Evolutionary conservation across 2,797 vertebrate genomes (phyloP), one percentile per base, ranked within the genome.

Genomic region (Varecia variegata): DNA sequence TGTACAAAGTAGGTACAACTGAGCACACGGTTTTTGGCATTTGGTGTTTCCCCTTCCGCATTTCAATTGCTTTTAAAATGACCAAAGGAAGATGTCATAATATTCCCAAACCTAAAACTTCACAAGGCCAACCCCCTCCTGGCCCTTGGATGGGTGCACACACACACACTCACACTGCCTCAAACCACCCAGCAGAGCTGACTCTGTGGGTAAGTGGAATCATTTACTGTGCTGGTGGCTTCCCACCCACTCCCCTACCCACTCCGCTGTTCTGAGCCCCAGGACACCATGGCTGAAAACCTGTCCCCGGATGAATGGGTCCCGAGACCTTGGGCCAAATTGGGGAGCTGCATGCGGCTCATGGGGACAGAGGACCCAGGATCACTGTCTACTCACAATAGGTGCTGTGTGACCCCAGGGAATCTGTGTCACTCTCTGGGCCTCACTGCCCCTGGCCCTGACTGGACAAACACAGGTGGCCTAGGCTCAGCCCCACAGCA

Each of bases 331-430:
- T 0, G 1, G 11, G 8, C 60, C 43, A 25, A 21, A 52, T 7
- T 0, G 0, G 2, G 23, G 17, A 3, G 6, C 0, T 0, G 23
- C 7, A 25, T 23, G 20, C 17, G 2, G 11, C 35, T 65, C 67
- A 3, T 4, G 1, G 32, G 30, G 17, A 32, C 38, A 68, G 21
- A 43, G 25, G 38, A 8, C 52, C 45, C 52, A 70, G 47, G 13
- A 32, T 2, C 18, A 40, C 4, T 15, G 35, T 45, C 13, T 40
- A 60, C n/a, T 17, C 60, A 21, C 12, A 9, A 4, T 45, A 67
- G 35, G 27, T 20, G n/a, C n/a, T 62, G 3, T 13, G 21, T 21
- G 30, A 60, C n/a, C 30, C 40, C 40, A 11, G 17, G 43, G 40
- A 40, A 20, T 52, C 14, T 23, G 25, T 73, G 14, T 47, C 50